A percentile compares a stretch with the other conserved stretches of the same genome.
Evolutionary conservation across 2,797 vertebrate species (phyloP).

Genomic region (Melanotaenia parkinsoni): DNA sequence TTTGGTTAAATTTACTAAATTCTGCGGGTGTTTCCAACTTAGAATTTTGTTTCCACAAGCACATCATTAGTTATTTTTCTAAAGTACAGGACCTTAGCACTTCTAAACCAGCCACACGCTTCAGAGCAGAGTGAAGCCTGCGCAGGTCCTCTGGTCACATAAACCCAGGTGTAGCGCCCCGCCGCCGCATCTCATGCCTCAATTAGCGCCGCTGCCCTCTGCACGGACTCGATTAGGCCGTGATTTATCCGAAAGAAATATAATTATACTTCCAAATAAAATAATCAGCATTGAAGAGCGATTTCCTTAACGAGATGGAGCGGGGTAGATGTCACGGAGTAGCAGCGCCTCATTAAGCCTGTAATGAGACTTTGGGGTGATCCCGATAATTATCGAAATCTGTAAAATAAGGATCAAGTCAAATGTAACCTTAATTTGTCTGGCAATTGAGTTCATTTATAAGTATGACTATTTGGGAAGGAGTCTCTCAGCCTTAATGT

Average conservation of each 20-base stretch:
- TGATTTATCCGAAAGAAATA: slow-evolving; percentile 99
- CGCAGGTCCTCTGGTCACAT: slow-evolving; percentile 67
- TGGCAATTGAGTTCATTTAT: slow-evolving; percentile 78
- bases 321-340: slow-evolving; percentile 95
- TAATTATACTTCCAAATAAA: slow-evolving; percentile 99
- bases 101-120: neutral
- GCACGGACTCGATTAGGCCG: slow-evolving; percentile 98
- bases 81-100: neutral
- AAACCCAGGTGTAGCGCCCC: slow-evolving; percentile 78
- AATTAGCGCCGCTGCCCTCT: slow-evolving; percentile 94
- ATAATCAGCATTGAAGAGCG: slow-evolving; percentile 99
- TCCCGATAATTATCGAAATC: slow-evolving; percentile 84
- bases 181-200: slow-evolving; percentile 89
- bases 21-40: neutral
- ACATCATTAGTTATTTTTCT: neutral
- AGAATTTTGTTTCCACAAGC: neutral
- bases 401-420: slow-evolving; percentile 86
- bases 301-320: slow-evolving; percentile 99
- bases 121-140: slow-evolving; percentile 5
- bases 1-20: neutral
- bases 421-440: slow-evolving; percentile 84
- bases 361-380: slow-evolving; percentile 95
- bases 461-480: slow-evolving; percentile 69
- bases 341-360: slow-evolving; percentile 96
- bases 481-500: slow-evolving; percentile 45